These are phyloP conservation scores for Tursiops truncatus DNA, from an alignment of 2,113 vertebrate species.

Conservation along the genomic window DNA sequence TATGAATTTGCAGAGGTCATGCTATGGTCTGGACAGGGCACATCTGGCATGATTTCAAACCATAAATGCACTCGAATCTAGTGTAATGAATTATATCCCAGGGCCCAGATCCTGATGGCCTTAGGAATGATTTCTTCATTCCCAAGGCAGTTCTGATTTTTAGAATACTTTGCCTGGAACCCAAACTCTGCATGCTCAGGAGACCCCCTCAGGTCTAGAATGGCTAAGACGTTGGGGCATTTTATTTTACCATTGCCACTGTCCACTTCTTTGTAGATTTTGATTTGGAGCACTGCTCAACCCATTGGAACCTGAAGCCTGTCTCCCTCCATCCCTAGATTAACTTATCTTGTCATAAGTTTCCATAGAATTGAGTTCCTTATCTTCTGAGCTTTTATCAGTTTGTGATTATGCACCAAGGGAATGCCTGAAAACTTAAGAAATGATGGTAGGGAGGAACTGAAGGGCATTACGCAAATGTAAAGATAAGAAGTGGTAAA, in stretches of 20 bases:
- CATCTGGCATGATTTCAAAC: conserved; percentile 53
- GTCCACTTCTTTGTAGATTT: not conserved
- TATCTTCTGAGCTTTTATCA: not conserved
- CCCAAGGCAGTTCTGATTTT: conserved; percentile 7
- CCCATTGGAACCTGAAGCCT: not conserved
- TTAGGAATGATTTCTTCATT: conserved; percentile 12
- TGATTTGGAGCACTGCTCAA: not conserved
- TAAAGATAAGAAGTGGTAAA: conserved; percentile 7
- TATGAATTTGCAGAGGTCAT: conserved; percentile 61
- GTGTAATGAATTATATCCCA: conserved; percentile 8
- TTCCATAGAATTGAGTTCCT: not conserved
- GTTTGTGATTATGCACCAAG: not conserved
- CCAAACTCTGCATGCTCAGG: not conserved
- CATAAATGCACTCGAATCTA: conserved; percentile 19
- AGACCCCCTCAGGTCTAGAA: not conserved
- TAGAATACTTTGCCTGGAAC: conserved; percentile 14
- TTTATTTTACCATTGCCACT: not conserved
- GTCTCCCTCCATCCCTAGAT: not conserved
- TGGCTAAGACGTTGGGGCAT: not conserved
- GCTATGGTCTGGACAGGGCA: conserved; percentile 48
- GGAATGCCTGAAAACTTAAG: not conserved
- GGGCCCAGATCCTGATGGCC: not conserved
- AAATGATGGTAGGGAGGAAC: not conserved
- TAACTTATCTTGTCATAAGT: not conserved
- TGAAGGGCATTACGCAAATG: not conserved